Evolutionary conservation across 2,797 vertebrate species (phyloP), one percentile per base, ranked within the genome.

Genomic region (Rhodeus uyekii): DNA sequence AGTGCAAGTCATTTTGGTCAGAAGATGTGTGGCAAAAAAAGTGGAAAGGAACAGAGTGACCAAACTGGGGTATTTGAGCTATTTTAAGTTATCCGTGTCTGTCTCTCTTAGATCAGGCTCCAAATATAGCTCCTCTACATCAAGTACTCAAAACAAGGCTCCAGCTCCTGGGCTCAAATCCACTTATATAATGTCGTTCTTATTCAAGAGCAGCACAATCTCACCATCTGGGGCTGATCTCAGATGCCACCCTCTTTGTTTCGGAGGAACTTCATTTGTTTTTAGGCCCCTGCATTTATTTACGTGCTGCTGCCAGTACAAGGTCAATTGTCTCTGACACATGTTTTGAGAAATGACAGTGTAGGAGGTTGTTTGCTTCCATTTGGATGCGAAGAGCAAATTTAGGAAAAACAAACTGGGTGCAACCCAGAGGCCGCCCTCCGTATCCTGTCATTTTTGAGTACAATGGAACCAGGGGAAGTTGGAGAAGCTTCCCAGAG

Each of bases 41-140:
- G 89, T 87, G 87, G 84, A 91, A 92, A 90, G 87, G 87, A 92
- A 90, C 90, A 88, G 90, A 91, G 90, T 92, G 90, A 88, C 91
- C 88, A 93, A 95, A 94, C 92, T 90, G 92, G 91, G 91, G 91
- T 93, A 92, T 93, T 92, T 89, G 87, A 90, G 89, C 91, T 94
- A 94, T 94, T 95, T 93, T 87, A 91, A 91, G 92, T 89, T 78
- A 36, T 76, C 87, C 82, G 85, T 78, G 87, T 87, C 91, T 92
- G 89, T 92, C 93, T 94, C 92, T 92, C 90, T 91, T 89, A 92
- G 92, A 92, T 92, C 90, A 89, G 60, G 82, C 85, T 91, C 93
- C 92, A 94, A 93, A 94, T 94, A 93, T 94, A 95, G 92, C 91
- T 80, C 86, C 27, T 64, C 90, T 87, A 91, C 91, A 91, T 90